Conservation (phyloP, 2,113 vertebrate species). For the Pituophis catenifer region DNA sequence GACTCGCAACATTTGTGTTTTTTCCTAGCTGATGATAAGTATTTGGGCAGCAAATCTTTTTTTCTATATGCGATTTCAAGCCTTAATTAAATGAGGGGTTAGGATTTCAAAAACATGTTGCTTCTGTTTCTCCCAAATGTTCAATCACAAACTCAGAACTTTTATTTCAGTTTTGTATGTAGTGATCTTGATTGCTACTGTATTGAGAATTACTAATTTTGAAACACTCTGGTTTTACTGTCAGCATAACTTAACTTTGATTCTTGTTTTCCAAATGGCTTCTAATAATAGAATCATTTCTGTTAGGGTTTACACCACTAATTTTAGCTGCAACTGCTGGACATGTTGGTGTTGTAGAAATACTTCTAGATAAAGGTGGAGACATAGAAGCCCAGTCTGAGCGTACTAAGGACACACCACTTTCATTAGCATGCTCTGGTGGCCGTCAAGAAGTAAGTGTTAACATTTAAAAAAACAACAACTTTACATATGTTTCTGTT, state of each 20-base stretch:
- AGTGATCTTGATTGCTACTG: background rate
- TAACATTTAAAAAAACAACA: background rate
- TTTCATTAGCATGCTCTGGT: conserved; percentile 94
- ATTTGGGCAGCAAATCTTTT: background rate
- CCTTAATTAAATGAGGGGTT: background rate
- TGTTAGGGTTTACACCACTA: conserved; percentile 91
- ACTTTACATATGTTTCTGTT: background rate
- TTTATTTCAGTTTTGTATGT: background rate
- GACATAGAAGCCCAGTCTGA: conserved; percentile 98
- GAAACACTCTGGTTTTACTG: conserved; percentile 9
- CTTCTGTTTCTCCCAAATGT: background rate
- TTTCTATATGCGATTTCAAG: background rate
- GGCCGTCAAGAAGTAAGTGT: conserved; percentile 90
- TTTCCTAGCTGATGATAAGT: background rate
- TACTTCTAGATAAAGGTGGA: conserved; percentile 95
- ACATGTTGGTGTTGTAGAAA: conserved; percentile 96
- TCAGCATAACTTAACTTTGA: background rate
- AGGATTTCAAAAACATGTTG: too few relatives aligned
- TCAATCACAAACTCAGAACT: background rate
- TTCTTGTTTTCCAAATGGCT: background rate
- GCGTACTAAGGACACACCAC: conserved; percentile 97
- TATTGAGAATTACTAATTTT: background rate
- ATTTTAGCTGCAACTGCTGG: conserved; percentile 97
- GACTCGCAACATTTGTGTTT: background rate
- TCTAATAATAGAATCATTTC: conserved; percentile 2